These are phyloP conservation scores for Chiloscyllium punctatum DNA, from an alignment of 2,797 vertebrate genomes.

Conservation along the genomic window DNA sequence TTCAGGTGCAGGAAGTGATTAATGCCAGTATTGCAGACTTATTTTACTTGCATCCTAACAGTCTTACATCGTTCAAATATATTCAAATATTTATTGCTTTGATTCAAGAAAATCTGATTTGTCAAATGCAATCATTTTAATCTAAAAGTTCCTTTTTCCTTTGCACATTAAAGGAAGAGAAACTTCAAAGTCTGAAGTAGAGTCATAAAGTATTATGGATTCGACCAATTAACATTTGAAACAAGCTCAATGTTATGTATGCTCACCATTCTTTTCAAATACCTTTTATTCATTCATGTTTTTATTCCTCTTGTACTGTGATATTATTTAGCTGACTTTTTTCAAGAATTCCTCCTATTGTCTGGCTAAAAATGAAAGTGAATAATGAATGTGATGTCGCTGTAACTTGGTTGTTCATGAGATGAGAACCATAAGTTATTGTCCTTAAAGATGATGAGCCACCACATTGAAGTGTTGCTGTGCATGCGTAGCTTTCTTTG, in stretches of 20 bases:
- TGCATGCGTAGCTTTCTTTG: background rate
- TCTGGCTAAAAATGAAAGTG: background rate
- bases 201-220: background rate
- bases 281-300: too few species aligned
- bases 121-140: background rate
- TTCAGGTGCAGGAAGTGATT: background rate
- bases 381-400: background rate
- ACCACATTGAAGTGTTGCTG: background rate
- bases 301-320: background rate
- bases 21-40: background rate
- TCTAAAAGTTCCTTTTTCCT: background rate
- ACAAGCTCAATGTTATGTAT: background rate
- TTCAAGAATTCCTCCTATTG: background rate
- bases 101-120: background rate
- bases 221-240: background rate
- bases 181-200: background rate
- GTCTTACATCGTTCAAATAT: background rate
- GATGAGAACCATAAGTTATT: background rate
- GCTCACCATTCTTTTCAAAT: too few species aligned
- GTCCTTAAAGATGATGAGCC: background rate
- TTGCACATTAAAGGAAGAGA: background rate
- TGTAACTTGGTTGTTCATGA: background rate
- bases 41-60: background rate
- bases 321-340: background rate
- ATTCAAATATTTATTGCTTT: background rate